These are phyloP conservation scores for Morone saxatilis DNA, from an alignment of 2,113 vertebrate species.

Conservation along the genomic window DNA sequence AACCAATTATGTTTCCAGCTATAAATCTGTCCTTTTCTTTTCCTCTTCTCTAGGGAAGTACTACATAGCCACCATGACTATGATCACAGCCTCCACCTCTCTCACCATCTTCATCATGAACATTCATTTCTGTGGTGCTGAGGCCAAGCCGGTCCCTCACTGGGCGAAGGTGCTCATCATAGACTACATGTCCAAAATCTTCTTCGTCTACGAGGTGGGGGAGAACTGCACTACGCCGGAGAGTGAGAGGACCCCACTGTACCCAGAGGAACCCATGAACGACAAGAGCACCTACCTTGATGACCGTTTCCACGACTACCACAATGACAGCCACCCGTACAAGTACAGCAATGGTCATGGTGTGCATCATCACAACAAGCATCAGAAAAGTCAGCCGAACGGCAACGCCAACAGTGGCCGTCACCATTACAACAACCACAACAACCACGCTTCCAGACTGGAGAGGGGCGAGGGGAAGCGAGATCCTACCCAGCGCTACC, in stretches of 20 bases:
- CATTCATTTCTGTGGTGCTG: slow-evolving; percentile 96
- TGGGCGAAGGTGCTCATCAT: slow-evolving; percentile 98
- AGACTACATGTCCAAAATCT: slow-evolving; percentile 96
- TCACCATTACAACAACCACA: slow-evolving; percentile 66
- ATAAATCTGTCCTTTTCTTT: slow-evolving; percentile 10
- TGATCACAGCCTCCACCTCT: slow-evolving; percentile 98
- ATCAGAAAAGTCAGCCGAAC: slow-evolving; percentile 56
- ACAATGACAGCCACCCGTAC: slow-evolving; percentile 51
- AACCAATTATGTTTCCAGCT: not conserved
- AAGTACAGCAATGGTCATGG: slow-evolving; percentile 67
- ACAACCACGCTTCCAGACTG: slow-evolving; percentile 45
- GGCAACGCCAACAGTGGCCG: slow-evolving; percentile 51
- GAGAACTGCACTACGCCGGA: slow-evolving; percentile 90
- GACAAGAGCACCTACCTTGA: slow-evolving; percentile 43
- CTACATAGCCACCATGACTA: slow-evolving; percentile 98
- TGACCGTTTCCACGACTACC: slow-evolving; percentile 54
- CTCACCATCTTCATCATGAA: slow-evolving; percentile 99
- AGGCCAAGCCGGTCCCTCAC: slow-evolving; percentile 94
- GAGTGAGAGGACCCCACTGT: slow-evolving; percentile 74
- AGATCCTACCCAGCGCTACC: slow-evolving; percentile 54
- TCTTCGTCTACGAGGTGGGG: slow-evolving; percentile 96
- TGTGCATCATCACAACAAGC: slow-evolving; percentile 39
- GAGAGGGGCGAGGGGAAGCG: slow-evolving; percentile 56
- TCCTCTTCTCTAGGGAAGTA: slow-evolving; percentile 90
- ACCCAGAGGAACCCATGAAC: slow-evolving; percentile 75